phyloP scores from a whole-genome alignment of 2,797 vertebrate species.

The Caiman crocodilus region DNA sequence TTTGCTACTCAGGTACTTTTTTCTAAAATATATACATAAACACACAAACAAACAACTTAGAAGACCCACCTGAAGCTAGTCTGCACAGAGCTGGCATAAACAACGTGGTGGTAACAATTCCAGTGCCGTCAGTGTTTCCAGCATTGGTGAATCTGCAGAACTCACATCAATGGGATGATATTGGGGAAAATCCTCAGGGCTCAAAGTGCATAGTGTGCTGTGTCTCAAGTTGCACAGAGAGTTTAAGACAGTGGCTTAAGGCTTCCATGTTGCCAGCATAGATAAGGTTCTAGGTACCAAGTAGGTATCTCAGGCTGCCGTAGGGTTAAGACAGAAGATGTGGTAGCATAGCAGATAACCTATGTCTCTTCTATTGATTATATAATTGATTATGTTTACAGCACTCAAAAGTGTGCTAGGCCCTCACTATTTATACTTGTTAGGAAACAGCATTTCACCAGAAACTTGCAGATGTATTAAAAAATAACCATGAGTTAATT shows the following conservation, averaged over 20 bases:
- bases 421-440: neutral
- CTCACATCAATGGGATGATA: neutral
- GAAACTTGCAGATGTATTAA: neutral
- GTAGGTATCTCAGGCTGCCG: neutral
- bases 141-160: neutral
- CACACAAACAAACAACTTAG: neutral
- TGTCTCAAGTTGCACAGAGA: too few relatives aligned
- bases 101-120: neutral
- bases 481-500: neutral
- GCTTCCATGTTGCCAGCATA: too few relatives aligned
- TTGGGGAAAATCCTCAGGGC: accelerated
- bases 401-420: neutral
- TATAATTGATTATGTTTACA: neutral
- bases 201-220: too few relatives aligned
- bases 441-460: neutral
- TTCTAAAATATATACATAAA: neutral
- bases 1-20: accelerated
- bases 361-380: neutral
- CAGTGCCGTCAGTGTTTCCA: neutral
- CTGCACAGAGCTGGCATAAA: neutral
- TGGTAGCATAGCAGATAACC: neutral
- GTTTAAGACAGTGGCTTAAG: too few relatives aligned
- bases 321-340: neutral
- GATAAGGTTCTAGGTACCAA: too few relatives aligned
- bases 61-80: neutral